Conservation (phyloP, 2,797 vertebrate species). For the Diplodus puntazzo region DNA sequence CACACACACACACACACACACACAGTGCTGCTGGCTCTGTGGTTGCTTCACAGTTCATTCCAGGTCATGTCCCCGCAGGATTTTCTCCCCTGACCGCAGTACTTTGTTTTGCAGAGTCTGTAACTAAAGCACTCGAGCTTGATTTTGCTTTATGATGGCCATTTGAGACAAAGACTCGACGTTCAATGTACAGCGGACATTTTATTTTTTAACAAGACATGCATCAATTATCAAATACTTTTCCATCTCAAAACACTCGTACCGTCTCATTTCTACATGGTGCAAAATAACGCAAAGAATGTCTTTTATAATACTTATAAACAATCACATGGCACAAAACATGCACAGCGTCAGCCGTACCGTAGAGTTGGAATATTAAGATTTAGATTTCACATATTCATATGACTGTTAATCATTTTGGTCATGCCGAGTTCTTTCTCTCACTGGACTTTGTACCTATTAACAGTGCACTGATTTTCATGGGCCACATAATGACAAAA, state of each 20-base stretch:
- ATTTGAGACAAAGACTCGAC: not conserved
- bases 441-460: not conserved
- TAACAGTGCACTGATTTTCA: not conserved
- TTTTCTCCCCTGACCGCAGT: not conserved
- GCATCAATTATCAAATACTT: constrained; percentile 39
- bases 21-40: constrained; percentile 3
- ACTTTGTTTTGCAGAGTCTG: constrained; percentile 11
- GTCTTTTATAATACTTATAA: constrained; percentile 22
- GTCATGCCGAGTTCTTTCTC: not conserved
- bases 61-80: constrained; percentile 20
- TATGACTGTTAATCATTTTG: not conserved
- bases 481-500: constrained; percentile 39
- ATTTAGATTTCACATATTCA: not conserved
- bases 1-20: constrained; percentile 1
- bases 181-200: constrained; percentile 27
- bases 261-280: constrained; percentile 29
- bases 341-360: constrained; percentile 22
- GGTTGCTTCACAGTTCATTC: constrained; percentile 33
- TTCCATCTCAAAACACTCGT: not conserved
- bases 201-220: constrained; percentile 56
- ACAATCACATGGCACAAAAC: constrained; percentile 52
- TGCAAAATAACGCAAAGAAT: constrained; percentile 61
- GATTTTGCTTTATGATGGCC: not conserved
- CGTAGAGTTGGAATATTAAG: not conserved
- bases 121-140: not conserved